These are phyloP conservation scores for Polymixis lichenea DNA, from an alignment of 2,888 invertebrate genomes.

Conservation along the genomic window DNA sequence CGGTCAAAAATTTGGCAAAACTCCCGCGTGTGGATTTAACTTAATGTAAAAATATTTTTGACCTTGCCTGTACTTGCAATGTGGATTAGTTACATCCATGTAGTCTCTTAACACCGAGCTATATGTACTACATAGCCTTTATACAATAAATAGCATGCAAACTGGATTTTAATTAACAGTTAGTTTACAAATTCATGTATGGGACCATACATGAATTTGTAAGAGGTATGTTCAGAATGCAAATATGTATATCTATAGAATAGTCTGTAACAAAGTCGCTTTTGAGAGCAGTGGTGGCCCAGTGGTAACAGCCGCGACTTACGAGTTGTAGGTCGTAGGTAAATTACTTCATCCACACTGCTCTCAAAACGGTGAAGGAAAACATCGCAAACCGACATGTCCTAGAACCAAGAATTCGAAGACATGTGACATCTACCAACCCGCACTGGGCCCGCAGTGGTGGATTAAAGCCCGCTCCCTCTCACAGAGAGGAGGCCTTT, in stretches of 20 bases:
- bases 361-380: too few relatives aligned
- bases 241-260: slow-evolving; percentile 4
- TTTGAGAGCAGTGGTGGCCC: too few relatives aligned
- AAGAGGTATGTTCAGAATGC: neutral
- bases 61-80: neutral
- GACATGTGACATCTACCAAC: too few relatives aligned
- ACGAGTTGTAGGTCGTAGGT: too few relatives aligned
- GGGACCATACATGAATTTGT: slow-evolving; percentile 5
- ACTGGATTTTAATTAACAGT: slow-evolving; percentile 38
- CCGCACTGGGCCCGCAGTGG: too few relatives aligned
- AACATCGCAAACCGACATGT: too few relatives aligned
- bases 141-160: slow-evolving; percentile 18
- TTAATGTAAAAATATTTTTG: neutral
- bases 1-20: neutral
- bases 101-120: slow-evolving; percentile 1
- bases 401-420: too few relatives aligned
- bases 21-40: accelerated
- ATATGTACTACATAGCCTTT: neutral
- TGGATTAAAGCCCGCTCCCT: too few relatives aligned
- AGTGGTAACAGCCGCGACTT: too few relatives aligned
- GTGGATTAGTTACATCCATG: slow-evolving; percentile 22
- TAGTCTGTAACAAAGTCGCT: neutral
- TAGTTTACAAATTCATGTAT: too few relatives aligned
- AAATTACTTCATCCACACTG: too few relatives aligned
- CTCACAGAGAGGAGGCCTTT: too few relatives aligned